These are phyloP conservation scores for Intellagama lesueurii DNA, from an alignment of 2,797 vertebrate genomes.

Conservation along the genomic window DNA sequence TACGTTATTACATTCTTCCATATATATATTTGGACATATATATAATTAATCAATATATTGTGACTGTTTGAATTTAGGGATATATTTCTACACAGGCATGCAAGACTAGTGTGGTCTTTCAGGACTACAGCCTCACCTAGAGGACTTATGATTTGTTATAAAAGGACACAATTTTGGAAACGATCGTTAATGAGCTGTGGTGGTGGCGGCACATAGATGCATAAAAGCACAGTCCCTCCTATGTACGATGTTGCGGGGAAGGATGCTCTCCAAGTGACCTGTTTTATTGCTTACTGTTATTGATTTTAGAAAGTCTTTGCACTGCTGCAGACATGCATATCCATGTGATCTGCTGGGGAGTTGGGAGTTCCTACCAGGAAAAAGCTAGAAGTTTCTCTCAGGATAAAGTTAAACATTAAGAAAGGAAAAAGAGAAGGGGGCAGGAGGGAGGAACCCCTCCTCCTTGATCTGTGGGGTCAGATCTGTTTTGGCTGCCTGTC, in stretches of 20 bases:
- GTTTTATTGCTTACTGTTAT: conserved; percentile 25
- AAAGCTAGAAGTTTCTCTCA: background rate
- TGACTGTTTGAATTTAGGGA: background rate
- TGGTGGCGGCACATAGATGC: background rate
- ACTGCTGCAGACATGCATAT: background rate
- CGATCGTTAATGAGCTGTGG: background rate
- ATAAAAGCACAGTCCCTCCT: background rate
- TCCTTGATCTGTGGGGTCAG: conserved; percentile 32
- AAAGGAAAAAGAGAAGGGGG: background rate
- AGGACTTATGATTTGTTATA: background rate
- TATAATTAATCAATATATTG: background rate
- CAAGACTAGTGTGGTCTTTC: background rate
- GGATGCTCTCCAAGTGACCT: conserved; percentile 3
- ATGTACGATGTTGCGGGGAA: background rate
- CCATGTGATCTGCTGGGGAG: background rate
- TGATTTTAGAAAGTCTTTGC: conserved; percentile 9
- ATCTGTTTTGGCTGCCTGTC: conserved; percentile 40
- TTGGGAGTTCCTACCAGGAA: conserved; percentile 11
- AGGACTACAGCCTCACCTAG: background rate
- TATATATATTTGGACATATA: background rate
- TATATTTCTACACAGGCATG: background rate
- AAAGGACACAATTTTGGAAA: too few species aligned
- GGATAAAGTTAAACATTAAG: conserved; percentile 50
- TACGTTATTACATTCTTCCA: background rate
- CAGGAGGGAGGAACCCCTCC: too few species aligned